These are phyloP conservation scores for Gouania willdenowi DNA, from an alignment of 2,797 vertebrate genomes.

Conservation along the genomic window DNA sequence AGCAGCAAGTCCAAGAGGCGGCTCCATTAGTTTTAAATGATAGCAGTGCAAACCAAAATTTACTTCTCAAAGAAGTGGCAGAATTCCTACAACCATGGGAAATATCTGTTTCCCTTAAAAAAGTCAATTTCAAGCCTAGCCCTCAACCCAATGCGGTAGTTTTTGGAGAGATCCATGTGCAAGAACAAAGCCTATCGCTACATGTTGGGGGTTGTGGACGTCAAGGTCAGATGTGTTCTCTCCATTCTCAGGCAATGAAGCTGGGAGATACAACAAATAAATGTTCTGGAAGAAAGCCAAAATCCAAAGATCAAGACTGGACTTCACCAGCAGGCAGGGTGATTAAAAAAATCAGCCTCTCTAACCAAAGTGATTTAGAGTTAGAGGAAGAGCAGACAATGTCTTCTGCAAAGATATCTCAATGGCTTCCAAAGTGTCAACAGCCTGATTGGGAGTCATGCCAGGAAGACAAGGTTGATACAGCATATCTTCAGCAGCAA, in stretches of 20 bases:
- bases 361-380: conserved; percentile 47
- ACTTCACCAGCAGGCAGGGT: conserved; percentile 45
- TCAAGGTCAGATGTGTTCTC: conserved; percentile 63
- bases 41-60: conserved; percentile 17
- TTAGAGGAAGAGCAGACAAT: conserved; percentile 43
- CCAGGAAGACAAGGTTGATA: conserved; percentile 61
- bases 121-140: conserved; percentile 75
- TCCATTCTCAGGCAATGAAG: conserved; percentile 61
- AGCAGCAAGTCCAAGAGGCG: conserved; percentile 47
- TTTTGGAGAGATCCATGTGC: conserved; percentile 72
- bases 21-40: conserved; percentile 15
- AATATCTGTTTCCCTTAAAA: conserved; percentile 71
- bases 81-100: conserved; percentile 75
- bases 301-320: conserved; percentile 19
- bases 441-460: conserved; percentile 57
- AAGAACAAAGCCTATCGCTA: conserved; percentile 66
- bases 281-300: conserved; percentile 23
- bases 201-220: conserved; percentile 59
- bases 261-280: conserved; percentile 27
- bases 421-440: conserved; percentile 50
- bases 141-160: conserved; percentile 68
- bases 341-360: conserved; percentile 69
- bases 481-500: conserved; percentile 39
- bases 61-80: conserved; percentile 48
- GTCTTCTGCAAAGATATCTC: conserved; percentile 19